These are phyloP conservation scores for Drosophila dives DNA, from an alignment of 2,888 invertebrate species.

Conservation along the genomic window DNA sequence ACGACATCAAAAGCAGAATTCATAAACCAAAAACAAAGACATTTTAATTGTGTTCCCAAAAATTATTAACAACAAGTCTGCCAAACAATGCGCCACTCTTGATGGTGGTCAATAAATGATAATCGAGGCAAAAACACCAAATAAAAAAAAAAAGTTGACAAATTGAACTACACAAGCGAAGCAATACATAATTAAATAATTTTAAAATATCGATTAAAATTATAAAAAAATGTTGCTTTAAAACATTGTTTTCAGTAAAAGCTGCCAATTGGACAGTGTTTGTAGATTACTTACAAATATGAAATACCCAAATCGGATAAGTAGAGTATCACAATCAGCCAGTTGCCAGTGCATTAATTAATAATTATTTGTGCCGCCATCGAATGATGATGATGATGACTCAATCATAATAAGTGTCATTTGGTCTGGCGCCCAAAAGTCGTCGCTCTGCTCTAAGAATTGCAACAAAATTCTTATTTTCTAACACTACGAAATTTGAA, in stretches of 20 bases:
- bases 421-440: conserved; percentile 44
- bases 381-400: conserved; percentile 38
- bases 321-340: conserved; percentile 14
- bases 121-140: conserved; percentile 8
- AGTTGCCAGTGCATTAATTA: conserved; percentile 54
- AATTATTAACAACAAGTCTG: conserved; percentile 40
- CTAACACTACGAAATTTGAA: background rate
- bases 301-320: background rate
- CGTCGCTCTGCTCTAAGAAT: conserved; percentile 9
- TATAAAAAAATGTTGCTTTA: background rate
- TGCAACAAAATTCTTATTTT: background rate
- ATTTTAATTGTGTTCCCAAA: conserved; percentile 54
- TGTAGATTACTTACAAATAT: background rate
- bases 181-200: conserved; percentile 3
- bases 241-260: background rate
- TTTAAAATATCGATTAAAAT: background rate
- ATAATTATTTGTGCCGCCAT: conserved; percentile 59
- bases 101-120: conserved; percentile 41
- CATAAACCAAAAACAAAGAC: conserved; percentile 56
- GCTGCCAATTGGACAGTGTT: background rate
- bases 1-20: conserved; percentile 62
- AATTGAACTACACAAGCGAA: conserved; percentile 12
- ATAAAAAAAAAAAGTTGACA: conserved; percentile 12
- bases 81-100: conserved; percentile 32
- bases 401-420: conserved; percentile 61